Evolutionary conservation across 2,888 invertebrate genomes (phyloP).

Genomic region (Dilophus febrilis): DNA sequence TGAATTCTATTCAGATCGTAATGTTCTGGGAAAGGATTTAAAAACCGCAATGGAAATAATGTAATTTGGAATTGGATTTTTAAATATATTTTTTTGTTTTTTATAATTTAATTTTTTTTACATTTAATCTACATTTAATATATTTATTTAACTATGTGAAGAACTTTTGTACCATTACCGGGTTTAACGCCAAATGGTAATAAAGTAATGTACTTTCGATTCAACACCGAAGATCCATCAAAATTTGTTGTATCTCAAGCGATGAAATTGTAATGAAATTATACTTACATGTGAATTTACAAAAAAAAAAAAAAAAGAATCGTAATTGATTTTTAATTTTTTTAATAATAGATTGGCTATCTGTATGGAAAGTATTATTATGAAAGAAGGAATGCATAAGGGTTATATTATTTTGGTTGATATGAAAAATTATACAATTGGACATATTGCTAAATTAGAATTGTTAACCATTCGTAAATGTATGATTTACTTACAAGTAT

Average conservation of each 20-base stretch:
- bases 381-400: slow-evolving; percentile 38
- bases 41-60: slow-evolving; percentile 31
- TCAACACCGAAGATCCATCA: slow-evolving; percentile 39
- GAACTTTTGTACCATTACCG: slow-evolving; percentile 31
- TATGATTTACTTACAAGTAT: slow-evolving; percentile 46
- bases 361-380: slow-evolving; percentile 41
- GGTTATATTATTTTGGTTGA: slow-evolving; percentile 48
- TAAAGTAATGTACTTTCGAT: slow-evolving; percentile 34
- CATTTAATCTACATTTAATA: too few species aligned
- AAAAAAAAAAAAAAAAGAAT: too few species aligned
- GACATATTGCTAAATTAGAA: slow-evolving; percentile 45
- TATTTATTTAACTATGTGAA: too few species aligned
- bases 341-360: slow-evolving; percentile 30
- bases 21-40: slow-evolving; percentile 33
- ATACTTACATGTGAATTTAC: too few species aligned
- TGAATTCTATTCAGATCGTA: slow-evolving; percentile 42
- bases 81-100: slow-evolving; percentile 9
- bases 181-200: slow-evolving; percentile 37
- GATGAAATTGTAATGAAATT: slow-evolving; percentile 31
- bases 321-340: slow-evolving; percentile 11
- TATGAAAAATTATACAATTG: slow-evolving; percentile 39
- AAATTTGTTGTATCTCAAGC: slow-evolving; percentile 37
- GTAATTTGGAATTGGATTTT: slow-evolving; percentile 35
- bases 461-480: slow-evolving; percentile 47
- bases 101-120: too few species aligned